Evolutionary conservation across 2,888 invertebrate species (phyloP).

Genomic region (Diploptera punctata): DNA sequence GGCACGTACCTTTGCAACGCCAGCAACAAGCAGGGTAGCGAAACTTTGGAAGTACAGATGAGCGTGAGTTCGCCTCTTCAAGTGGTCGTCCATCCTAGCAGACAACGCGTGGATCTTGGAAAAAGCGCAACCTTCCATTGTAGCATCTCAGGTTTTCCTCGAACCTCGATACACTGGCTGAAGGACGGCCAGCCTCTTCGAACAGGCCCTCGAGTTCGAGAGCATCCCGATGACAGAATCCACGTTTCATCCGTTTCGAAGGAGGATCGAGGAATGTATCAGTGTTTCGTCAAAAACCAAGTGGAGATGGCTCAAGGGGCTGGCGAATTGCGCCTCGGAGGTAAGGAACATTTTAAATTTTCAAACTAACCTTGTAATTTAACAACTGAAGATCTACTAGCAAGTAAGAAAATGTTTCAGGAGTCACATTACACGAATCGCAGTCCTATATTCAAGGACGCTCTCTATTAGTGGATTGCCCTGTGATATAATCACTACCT

Average conservation of each 20-base stretch:
- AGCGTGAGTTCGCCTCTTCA: constrained; percentile 55
- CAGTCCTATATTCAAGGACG: too few species aligned
- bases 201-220: constrained; percentile 53
- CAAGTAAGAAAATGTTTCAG: too few species aligned
- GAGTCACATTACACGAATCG: too few species aligned
- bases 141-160: constrained; percentile 54
- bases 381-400: too few species aligned
- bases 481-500: too few species aligned
- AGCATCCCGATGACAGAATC: constrained; percentile 59
- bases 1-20: constrained; percentile 62
- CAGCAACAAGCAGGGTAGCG: constrained; percentile 62
- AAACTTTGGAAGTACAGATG: constrained; percentile 61
- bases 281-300: constrained; percentile 56
- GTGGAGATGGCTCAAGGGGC: constrained; percentile 57
- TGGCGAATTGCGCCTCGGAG: constrained; percentile 56
- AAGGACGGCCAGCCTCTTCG: constrained; percentile 58
- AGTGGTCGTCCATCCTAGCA: constrained; percentile 55
- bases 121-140: constrained; percentile 58
- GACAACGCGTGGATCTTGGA: constrained; percentile 58
- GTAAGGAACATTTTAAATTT: constrained; percentile 50
- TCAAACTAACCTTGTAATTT: neutral
- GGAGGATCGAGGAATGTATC: constrained; percentile 58
- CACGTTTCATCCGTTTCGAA: constrained; percentile 56
- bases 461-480: too few species aligned
- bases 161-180: constrained; percentile 56